A percentile compares a stretch with the other conserved stretches of the same genome.
These are phyloP conservation scores for Lissonota sp. DNA, from an alignment of 2,888 invertebrate genomes.

Conservation along the genomic window DNA sequence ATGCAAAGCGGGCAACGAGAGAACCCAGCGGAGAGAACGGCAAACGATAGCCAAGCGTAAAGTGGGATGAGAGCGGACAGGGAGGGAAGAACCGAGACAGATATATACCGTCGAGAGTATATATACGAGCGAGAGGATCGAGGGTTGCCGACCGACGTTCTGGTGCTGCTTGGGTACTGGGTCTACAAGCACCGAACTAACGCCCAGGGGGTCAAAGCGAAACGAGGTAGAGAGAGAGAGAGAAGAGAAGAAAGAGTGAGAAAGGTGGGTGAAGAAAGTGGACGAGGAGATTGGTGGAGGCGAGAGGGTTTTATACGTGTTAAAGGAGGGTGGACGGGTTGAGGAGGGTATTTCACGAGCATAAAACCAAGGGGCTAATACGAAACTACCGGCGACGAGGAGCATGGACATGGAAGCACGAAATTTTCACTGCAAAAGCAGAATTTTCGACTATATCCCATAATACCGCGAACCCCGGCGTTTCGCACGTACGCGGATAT, in stretches of 20 bases:
- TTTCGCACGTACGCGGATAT: not conserved
- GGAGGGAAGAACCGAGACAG: conserved; percentile 49
- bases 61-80: conserved; percentile 68
- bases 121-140: conserved; percentile 47
- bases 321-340: conserved; percentile 61
- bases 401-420: conserved; percentile 8
- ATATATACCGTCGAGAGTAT: conserved; percentile 12
- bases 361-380: conserved; percentile 73
- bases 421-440: conserved; percentile 63
- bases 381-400: conserved; percentile 53
- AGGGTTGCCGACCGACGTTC: conserved; percentile 47
- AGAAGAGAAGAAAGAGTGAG: conserved; percentile 33
- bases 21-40: conserved; percentile 69
- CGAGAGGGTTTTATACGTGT: conserved; percentile 47
- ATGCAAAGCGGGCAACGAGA: conserved; percentile 79
- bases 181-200: conserved; percentile 69
- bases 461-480: not conserved
- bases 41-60: conserved; percentile 55
- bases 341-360: conserved; percentile 66
- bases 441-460: conserved; percentile 42
- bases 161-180: conserved; percentile 69
- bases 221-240: conserved; percentile 52
- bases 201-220: conserved; percentile 68
- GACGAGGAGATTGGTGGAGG: conserved; percentile 47
- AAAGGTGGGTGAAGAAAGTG: conserved; percentile 41